Evolutionary conservation across 2,113 vertebrate species (phyloP).

Genomic region (Myiozetetes cayanensis): DNA sequence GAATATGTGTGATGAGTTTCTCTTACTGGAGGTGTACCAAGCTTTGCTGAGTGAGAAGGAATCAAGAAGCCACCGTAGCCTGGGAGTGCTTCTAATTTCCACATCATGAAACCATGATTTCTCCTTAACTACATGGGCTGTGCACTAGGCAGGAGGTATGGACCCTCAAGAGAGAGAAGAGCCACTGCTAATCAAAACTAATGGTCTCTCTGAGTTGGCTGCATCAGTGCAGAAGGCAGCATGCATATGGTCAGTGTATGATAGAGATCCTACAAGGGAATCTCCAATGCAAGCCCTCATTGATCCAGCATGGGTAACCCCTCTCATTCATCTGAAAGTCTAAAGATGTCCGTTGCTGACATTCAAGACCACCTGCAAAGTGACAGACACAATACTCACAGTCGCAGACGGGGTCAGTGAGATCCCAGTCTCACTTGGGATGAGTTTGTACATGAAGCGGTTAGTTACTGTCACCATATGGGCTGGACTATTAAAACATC

Average conservation of each 20-base stretch:
- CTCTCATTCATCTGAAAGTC: not conserved
- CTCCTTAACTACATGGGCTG: not conserved
- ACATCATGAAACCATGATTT: not conserved
- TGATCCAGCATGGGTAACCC: not conserved
- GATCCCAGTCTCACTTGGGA: not conserved
- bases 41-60: not conserved
- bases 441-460: not conserved
- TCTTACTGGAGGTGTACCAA: not conserved
- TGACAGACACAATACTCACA: no score
- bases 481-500: not conserved
- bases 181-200: not conserved
- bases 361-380: not conserved
- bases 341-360: not conserved
- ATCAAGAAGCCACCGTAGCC: not conserved
- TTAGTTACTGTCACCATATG: not conserved
- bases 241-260: not conserved
- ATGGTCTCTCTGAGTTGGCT: not conserved
- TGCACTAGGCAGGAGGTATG: not conserved
- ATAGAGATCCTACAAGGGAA: not conserved
- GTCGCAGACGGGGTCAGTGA: not conserved
- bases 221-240: not conserved
- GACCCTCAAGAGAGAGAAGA: not conserved
- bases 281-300: not conserved
- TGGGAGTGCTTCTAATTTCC: not conserved
- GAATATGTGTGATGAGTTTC: not conserved